Evolutionary conservation across 2,797 vertebrate species (phyloP), one percentile per base, ranked within the genome.

Genomic region (Phyllotis vaccarum): DNA sequence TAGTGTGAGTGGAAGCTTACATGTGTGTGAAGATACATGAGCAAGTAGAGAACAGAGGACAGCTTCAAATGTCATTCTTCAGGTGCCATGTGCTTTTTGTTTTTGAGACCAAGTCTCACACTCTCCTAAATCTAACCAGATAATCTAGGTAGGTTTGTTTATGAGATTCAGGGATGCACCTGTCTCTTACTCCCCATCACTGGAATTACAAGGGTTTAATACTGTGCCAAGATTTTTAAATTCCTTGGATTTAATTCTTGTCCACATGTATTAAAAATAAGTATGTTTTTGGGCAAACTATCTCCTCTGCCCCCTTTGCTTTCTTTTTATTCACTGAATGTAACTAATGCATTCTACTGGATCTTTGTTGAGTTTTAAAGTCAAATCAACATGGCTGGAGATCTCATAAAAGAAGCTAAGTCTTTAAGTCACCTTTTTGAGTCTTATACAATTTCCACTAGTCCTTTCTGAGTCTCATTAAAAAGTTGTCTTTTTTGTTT

Each of bases 381-480:
- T 76, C 87, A n/a, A 95, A 89, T 92, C 90, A 95, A 70, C 94
- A 82, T 97, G 96, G 82, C 89, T 97, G 68, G 94, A 96, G 93
- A 60, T 97, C 66, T 97, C 97, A 74, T 91, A 91, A 68, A 94
- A 95, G 68, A 80, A 10, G 34, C 52, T 92, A 91, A 93, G 56
- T 49, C 96, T 90, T 91, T n/a, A n/a, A 60, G 58, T 54, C 74
- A 83, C 46, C 37, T 94, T 56, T 56, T 89, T 78, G 76, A 76
- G 5, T n/a, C 3, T 56, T 90, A 58, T 72, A 37, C n/a, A 37
- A 43, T 76, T 21, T 86, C 22, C 16, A 2, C 62, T 64, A 11
- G 10, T 24, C 49, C 27, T 85, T 58, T 58, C 56, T 58, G 56
- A 58, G 56, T 58, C 19, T 19, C 17, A 58, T 58, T 58, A 58